Percentiles rank a stretch among this genome's conserved stretches.
phyloP scores from a whole-genome alignment of 2,797 vertebrate species.

The Cercopithecus diana region DNA sequence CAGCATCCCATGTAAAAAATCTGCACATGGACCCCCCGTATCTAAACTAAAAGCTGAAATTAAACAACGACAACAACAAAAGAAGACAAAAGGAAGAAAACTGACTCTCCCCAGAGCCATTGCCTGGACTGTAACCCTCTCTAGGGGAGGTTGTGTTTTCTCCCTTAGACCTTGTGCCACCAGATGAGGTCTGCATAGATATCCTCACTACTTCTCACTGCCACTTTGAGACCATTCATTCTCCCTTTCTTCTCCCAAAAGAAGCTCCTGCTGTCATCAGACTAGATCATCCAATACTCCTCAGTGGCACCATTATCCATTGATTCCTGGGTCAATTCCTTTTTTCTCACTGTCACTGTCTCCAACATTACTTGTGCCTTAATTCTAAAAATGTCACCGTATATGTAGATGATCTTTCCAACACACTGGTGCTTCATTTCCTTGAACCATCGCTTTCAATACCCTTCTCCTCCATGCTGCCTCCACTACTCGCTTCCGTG shows the following conservation, averaged over 20 bases:
- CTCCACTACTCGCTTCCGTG: neutral
- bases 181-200: no score
- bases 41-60: neutral
- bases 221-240: neutral
- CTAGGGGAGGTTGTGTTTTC: neutral
- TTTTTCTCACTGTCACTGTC: neutral
- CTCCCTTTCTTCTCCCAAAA: neutral
- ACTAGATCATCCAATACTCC: neutral
- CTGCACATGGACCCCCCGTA: neutral
- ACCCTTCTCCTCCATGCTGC: neutral
- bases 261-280: neutral
- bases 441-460: neutral
- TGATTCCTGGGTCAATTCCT: neutral
- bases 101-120: neutral
- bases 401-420: neutral
- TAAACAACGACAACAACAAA: neutral
- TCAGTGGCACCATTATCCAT: neutral
- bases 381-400: accelerated
- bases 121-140: no score
- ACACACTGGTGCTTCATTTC: neutral
- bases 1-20: neutral
- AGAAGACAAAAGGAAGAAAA: neutral
- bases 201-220: neutral
- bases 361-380: neutral
- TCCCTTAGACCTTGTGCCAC: neutral